phyloP scores from a whole-genome alignment of 2,888 invertebrate species.

The Diaphora mendica region DNA sequence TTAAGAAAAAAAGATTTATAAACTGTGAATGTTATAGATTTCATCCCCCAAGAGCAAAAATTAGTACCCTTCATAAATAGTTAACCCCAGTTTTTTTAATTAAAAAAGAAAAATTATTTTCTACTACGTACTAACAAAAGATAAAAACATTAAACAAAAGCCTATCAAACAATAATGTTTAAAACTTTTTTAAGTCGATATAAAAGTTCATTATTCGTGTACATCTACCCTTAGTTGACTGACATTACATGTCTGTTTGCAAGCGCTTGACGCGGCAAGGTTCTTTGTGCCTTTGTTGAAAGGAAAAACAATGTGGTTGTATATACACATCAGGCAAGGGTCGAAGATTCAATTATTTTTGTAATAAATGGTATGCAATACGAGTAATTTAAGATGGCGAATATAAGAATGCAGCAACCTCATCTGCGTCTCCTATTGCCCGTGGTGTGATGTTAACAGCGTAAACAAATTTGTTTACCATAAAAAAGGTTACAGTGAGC shows the following conservation, averaged over 20 bases:
- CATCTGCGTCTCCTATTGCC: no score
- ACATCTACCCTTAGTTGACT: constrained; percentile 11
- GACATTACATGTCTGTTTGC: constrained; percentile 39
- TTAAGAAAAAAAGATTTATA: background rate
- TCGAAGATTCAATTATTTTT: constrained; percentile 21
- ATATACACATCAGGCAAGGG: constrained; percentile 7
- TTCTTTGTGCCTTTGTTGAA: constrained; percentile 44
- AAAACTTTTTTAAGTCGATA: background rate
- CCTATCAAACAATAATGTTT: background rate
- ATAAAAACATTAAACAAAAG: background rate
- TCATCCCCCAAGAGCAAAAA: no score
- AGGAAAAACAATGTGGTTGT: constrained; percentile 31
- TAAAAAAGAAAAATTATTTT: no score
- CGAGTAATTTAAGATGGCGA: background rate
- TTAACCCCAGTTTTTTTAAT: no score
- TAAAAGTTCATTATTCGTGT: background rate
- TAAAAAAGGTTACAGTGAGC: no score
- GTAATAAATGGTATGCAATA: background rate
- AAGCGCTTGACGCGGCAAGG: constrained; percentile 33
- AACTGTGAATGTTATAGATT: background rate
- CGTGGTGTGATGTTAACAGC: no score
- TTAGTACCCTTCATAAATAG: no score
- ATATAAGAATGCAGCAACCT: no score
- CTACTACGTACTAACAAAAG: background rate
- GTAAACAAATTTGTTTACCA: no score